Evolutionary conservation across 2,113 vertebrate genomes (phyloP).

Genomic region (Fulica atra): DNA sequence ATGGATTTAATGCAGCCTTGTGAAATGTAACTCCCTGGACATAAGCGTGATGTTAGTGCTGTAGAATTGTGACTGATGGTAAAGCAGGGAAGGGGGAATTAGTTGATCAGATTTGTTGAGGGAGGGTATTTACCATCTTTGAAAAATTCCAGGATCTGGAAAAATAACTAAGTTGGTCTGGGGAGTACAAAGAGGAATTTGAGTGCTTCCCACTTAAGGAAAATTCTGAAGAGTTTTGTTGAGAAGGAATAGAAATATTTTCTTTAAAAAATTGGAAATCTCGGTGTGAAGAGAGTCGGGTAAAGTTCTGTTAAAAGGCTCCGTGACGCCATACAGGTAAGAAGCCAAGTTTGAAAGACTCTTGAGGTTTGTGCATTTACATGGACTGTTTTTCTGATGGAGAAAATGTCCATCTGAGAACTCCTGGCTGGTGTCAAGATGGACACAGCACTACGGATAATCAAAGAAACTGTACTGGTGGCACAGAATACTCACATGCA

Average conservation of each 20-base stretch:
- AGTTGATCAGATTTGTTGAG: not conserved
- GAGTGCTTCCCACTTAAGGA: not conserved
- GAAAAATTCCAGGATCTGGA: not conserved
- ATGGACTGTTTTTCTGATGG: not conserved
- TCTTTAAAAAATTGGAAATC: not conserved
- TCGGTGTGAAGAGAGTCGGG: not conserved
- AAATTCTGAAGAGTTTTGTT: not conserved
- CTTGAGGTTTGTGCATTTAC: not conserved
- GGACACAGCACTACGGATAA: not conserved
- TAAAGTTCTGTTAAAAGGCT: not conserved
- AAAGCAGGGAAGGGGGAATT: not conserved
- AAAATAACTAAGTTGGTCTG: not conserved
- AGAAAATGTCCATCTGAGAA: not conserved
- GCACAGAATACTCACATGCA: fast-evolving
- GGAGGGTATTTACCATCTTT: not conserved
- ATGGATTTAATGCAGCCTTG: not conserved
- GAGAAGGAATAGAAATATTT: not conserved
- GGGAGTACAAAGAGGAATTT: not conserved
- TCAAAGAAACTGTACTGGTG: not conserved
- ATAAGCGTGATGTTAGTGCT: not conserved
- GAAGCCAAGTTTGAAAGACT: not conserved
- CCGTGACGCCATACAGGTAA: not conserved
- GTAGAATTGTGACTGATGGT: not conserved
- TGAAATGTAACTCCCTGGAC: not conserved
- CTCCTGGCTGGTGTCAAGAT: not conserved